Evolutionary conservation across 2,113 vertebrate genomes (phyloP), one percentile per base, ranked within the genome.

Genomic region (Pterocles burchelli): DNA sequence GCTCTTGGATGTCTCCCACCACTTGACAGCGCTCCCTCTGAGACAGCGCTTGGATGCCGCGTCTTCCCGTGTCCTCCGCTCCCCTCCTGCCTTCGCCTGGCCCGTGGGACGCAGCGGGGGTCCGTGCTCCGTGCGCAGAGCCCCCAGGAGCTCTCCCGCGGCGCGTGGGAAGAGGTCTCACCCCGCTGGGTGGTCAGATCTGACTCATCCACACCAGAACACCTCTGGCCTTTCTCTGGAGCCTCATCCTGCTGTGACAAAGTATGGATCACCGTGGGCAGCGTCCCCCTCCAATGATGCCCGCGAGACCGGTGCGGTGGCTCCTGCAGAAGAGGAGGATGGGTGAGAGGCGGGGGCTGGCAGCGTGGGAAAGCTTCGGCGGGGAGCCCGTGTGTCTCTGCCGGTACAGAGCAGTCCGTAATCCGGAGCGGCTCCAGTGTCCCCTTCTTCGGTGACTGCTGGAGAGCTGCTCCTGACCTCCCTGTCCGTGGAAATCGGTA

Each of bases 221-320:
- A 7, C 59, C 59, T 77, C n/a, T 67, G n/a, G 33, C 31, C 46
- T 46, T 74, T 58, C 76, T 74, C 57, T 43, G 57, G 41, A 75
- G 85, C 54, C 58, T 63, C 17, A 8, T 75, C 58, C 68, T 55
- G 52, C 77, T 0, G 9, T 72, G 91, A 17, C 0, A 0, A 52
- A 41, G 41, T 22, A 4, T 17, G 34, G 68, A n/a, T 51, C 49
- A 21, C 61, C 55, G 3, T 70, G 83, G 79, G 70, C 66, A 48
- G 49, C 1, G 3, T 43, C 43, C 31, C n/a, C 4, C 31, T 76
- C 9, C 2, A 34, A 10, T 2, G 24, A 13, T 36, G 45, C 45
- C 45, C 4, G 2, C 0, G 1, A 14, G 26, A 29, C 11, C 24
- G 5, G 22, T 0, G 0, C 3, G 2, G 57, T 11, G 66, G 18